A percentile compares a stretch with the other conserved stretches of the same genome.
Evolutionary conservation across 2,888 invertebrate genomes (phyloP).

Genomic region (Zootermopsis nevadensis): DNA sequence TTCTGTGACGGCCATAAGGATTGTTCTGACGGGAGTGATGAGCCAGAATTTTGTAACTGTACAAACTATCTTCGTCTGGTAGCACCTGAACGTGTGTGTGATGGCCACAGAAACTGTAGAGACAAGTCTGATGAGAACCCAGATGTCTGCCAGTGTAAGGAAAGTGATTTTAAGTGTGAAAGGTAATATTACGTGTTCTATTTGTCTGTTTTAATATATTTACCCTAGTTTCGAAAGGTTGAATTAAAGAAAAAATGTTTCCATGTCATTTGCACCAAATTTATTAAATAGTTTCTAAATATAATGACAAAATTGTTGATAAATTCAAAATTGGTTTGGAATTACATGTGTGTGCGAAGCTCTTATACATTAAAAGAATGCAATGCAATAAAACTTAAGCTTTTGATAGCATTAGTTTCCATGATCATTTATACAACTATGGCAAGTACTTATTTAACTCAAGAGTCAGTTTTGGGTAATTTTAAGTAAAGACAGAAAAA

Average conservation of each 20-base stretch:
- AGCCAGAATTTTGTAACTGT: constrained; percentile 70
- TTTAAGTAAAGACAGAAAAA: too few species aligned
- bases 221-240: not conserved
- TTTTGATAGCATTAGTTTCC: constrained; percentile 54
- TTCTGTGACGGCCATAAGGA: constrained; percentile 77
- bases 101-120: constrained; percentile 79
- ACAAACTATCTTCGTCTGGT: constrained; percentile 74
- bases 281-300: not conserved
- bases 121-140: constrained; percentile 79
- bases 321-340: too few species aligned
- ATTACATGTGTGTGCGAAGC: too few species aligned
- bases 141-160: constrained; percentile 69
- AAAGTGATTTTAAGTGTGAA: constrained; percentile 66
- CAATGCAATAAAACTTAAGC: too few species aligned
- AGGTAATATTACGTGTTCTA: constrained; percentile 66
- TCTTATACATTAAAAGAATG: too few species aligned
- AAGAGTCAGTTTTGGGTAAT: too few species aligned
- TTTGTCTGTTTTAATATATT: not conserved
- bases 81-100: constrained; percentile 77
- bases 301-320: too few species aligned
- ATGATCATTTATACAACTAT: not conserved
- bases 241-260: not conserved
- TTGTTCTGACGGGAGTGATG: constrained; percentile 80
- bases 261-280: not conserved
- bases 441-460: not conserved